Evolutionary conservation across 2,888 invertebrate genomes (phyloP), one percentile per base, ranked within the genome.

Genomic region (Drosophila paracracens): DNA sequence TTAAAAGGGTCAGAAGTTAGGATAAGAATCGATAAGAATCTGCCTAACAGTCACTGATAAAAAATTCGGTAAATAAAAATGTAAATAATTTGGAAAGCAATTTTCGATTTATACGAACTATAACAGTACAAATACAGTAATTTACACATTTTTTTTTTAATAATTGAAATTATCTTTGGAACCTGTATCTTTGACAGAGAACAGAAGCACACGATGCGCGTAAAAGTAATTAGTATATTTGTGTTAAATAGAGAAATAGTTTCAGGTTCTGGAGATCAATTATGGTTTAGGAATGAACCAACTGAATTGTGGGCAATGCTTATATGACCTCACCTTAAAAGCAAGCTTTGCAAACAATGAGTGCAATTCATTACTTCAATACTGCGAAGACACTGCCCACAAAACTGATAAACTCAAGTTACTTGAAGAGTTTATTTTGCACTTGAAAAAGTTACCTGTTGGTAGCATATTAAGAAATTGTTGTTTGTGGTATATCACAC

Each of bases 401-500:
- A 54, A 54, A 27, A 27, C 13, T 36, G 36, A 27, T 18, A 54
- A 35, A 27, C 36, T 40, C 57, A 40, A 31, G 40, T 56, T 5
- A 16, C 13, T 21, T 40, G 3, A 40, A 21, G 1, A 29, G 29
- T 57, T 57, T n/a, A 16, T 40, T 40, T 57, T 21, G 10, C 57
- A 57, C 38, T 57, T 43, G 29, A 57, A 57, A 13, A 31, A 6
- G 31, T 43, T 4, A 18, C 1, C 51, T 11, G 16, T 57, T 38
- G 11, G 27, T 38, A 38, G 27, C 54, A 29, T n/a, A 29, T 56
- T 33, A 43, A n/a, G 29, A 31, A 43, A 40, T 11, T 16, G 16
- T 31, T 31, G 43, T 46, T 57, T 40, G 40, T 54, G 16, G 53
- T 33, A 43, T 25, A 29, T 31, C 43, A 33, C 31, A 57, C 43